These are phyloP conservation scores for Equus quagga DNA, from an alignment of 2,113 vertebrate species.

Conservation along the genomic window DNA sequence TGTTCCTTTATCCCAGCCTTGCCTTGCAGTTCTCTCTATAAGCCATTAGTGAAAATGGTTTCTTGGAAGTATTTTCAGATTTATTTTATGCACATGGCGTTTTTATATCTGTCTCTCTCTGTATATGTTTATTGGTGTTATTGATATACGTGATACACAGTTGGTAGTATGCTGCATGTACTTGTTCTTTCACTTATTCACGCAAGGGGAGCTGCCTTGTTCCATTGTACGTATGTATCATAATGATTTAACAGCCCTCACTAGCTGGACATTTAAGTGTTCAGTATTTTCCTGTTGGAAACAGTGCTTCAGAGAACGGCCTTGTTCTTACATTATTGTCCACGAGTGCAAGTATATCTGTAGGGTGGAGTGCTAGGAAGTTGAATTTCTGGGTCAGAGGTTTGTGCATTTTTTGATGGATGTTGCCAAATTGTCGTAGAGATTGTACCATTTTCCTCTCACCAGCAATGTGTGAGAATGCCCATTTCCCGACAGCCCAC, in stretches of 20 bases:
- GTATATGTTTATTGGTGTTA: background rate
- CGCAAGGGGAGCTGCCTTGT: background rate
- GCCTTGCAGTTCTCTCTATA: background rate
- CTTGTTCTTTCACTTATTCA: background rate
- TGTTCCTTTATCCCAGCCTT: background rate
- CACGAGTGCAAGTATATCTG: background rate
- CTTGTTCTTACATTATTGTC: conserved; percentile 1
- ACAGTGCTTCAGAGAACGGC: background rate
- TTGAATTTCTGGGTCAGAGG: background rate
- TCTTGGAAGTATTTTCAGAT: conserved; percentile 36
- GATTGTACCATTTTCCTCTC: background rate
- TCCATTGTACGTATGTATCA: background rate
- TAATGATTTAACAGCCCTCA: background rate
- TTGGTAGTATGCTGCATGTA: background rate
- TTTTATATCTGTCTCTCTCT: background rate
- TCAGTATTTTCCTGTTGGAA: background rate
- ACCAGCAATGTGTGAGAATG: background rate
- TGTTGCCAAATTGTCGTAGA: background rate
- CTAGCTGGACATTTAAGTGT: background rate
- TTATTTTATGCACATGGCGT: background rate
- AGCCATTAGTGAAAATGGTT: background rate
- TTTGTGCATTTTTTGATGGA: background rate
- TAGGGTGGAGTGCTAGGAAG: conserved; percentile 7
- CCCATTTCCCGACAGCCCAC: background rate
- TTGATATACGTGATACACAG: background rate